Conservation (phyloP, 2,797 vertebrate genomes). For the Cetoscarus ocellatus region DNA sequence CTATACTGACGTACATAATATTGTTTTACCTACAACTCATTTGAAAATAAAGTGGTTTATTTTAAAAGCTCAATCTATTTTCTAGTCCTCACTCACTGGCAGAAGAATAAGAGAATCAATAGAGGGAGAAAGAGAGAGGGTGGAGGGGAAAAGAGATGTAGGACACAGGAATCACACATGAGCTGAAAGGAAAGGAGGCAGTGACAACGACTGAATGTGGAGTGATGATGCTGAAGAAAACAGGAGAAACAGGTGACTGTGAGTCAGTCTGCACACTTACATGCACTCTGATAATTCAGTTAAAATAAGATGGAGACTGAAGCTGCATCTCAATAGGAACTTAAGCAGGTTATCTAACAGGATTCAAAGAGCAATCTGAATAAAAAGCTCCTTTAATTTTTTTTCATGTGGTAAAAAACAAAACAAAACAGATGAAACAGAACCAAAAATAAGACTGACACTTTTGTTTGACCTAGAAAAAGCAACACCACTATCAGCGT, state of each 20-base stretch:
- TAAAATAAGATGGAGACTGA: neutral
- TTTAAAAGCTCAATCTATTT: too few species aligned
- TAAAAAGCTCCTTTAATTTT: neutral
- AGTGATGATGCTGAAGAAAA: neutral
- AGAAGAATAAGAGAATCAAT: conserved; percentile 21
- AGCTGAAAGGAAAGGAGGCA: conserved; percentile 10
- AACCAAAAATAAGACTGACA: too few species aligned
- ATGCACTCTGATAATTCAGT: neutral
- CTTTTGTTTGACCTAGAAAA: too few species aligned
- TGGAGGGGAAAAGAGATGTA: conserved; percentile 9
- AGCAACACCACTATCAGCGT: too few species aligned
- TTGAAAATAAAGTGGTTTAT: too few species aligned
- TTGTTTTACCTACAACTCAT: too few species aligned
- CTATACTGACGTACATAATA: too few species aligned
- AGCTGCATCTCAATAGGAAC: conserved; percentile 1
- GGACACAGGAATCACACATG: conserved; percentile 18
- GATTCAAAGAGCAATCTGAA: conserved; percentile 2
- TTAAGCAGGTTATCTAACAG: neutral
- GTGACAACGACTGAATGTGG: neutral
- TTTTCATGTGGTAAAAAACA: too few species aligned
- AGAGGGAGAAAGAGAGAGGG: conserved; percentile 23
- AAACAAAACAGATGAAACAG: too few species aligned
- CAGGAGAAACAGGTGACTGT: neutral
- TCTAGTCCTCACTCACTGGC: too few species aligned
- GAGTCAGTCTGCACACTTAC: neutral